phyloP scores from a whole-genome alignment of 2,113 vertebrate species.

The Mobula hypostoma region DNA sequence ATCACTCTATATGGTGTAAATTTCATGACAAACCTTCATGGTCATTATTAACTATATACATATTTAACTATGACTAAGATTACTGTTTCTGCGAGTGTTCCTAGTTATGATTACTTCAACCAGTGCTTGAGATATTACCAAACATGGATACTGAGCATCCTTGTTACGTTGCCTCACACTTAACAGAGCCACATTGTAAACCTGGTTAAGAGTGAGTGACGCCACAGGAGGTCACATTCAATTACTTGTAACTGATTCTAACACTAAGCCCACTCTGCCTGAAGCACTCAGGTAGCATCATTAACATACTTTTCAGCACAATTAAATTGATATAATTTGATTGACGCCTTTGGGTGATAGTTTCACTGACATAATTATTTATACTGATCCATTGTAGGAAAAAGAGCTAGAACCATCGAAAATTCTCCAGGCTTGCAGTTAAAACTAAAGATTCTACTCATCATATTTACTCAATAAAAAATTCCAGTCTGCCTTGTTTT shows the following conservation, averaged over 20 bases:
- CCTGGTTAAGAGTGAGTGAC: not conserved
- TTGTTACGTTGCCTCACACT: not conserved
- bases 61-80: not conserved
- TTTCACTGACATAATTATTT: constrained; percentile 74
- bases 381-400: constrained; percentile 53
- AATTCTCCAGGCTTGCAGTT: constrained; percentile 59
- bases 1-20: not conserved
- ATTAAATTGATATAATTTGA: constrained; percentile 85
- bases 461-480: constrained; percentile 85
- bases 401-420: constrained; percentile 49
- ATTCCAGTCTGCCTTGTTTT: constrained; percentile 77
- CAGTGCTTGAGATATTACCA: not conserved
- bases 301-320: constrained; percentile 77
- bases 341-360: constrained; percentile 75
- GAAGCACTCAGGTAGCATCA: constrained; percentile 55
- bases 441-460: constrained; percentile 71
- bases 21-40: not conserved
- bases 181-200: not conserved
- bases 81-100: not conserved
- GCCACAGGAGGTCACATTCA: too few relatives aligned
- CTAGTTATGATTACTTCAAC: not conserved
- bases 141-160: not conserved
- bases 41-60: not conserved
- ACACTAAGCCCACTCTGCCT: constrained; percentile 17
- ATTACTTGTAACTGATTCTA: not conserved